Base-by-base conservation (phyloP, 1,140 invertebrate species). In the Saccostrea cuccullata region DNA sequence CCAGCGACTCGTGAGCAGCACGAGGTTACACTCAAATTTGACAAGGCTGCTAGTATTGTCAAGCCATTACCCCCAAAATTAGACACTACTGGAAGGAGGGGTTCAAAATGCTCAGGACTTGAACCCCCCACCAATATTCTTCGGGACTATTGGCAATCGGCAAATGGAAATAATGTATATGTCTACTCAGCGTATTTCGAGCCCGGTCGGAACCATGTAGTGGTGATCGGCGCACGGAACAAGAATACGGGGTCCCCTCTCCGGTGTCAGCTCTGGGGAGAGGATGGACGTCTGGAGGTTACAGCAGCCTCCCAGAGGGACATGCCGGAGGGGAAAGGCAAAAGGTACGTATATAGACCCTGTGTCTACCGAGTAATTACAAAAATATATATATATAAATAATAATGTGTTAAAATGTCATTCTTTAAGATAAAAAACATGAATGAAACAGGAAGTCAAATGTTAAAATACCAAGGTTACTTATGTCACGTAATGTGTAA, bases 61-160 rank as follows among this genome's bases (percentile, higher is more conserved):
- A 36, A 26, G 30, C 15, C 70, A 77, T 12, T 12, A 11, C 23
- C 13, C 26, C 70, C 70, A 36, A 77, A 64, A 13, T 40, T 17
- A 23, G 26, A 77, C 23, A 30, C 20, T 90, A 92, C 58, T 88
- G 88, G 56, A 89, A 82, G 23, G 85, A 86, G 84, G 36, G 84
- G 56, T 64, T 87, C 84, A 86, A 90, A 84, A 55, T 84, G 82
- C 20, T 47, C 82, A 55, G n/a, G 40, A 12, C 82, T 84, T 20
- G 40, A 55, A 9, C 55, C 9, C 11, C 82, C 82, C 6, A 55
- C 17, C 15, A 55, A 55, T 55, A 11, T 26, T 20, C 82, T 84
- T 17, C 55, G 9, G 23, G 82, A 84, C 11, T 56, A 15, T 11
- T 84, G 82, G 82, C 82, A 84, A 20, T 20, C 17, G 13, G 55